phyloP scores from a whole-genome alignment of 2,113 vertebrate genomes.

The Ramphastos sulfuratus region DNA sequence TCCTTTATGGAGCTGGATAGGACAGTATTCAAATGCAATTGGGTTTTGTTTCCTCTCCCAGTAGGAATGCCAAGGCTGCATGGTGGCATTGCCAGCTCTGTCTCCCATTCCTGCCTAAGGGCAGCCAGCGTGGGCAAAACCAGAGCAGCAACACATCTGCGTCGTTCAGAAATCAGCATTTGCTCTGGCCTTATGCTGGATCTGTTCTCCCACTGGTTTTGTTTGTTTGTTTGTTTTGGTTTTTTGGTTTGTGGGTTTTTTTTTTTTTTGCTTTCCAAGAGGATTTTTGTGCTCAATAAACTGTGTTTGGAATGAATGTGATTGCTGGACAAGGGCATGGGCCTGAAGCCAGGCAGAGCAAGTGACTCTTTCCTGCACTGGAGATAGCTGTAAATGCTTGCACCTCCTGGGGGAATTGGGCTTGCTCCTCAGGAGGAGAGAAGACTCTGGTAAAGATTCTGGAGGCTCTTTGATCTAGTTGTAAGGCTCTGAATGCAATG shows the following conservation, averaged over 20 bases:
- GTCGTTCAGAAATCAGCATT: not conserved
- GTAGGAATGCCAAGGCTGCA: not conserved
- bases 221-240: no score
- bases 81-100: not conserved
- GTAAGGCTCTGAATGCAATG: not conserved
- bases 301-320: not conserved
- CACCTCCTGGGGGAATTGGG: not conserved
- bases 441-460: not conserved
- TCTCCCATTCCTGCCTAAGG: not conserved
- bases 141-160: not conserved
- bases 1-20: not conserved
- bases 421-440: not conserved
- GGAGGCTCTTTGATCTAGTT: not conserved
- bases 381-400: not conserved
- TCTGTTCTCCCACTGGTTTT: not conserved
- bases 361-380: not conserved
- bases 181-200: not conserved
- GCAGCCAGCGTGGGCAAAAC: not conserved
- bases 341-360: not conserved
- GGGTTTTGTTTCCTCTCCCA: not conserved
- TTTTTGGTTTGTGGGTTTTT: no score
- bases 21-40: not conserved
- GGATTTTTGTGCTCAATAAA: not conserved
- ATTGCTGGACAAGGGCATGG: not conserved
- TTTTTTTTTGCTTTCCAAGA: not conserved